Percentiles rank a stretch among this genome's conserved stretches.
Conservation (phyloP, 1,140 invertebrate species). For the Eciton burchellii region DNA sequence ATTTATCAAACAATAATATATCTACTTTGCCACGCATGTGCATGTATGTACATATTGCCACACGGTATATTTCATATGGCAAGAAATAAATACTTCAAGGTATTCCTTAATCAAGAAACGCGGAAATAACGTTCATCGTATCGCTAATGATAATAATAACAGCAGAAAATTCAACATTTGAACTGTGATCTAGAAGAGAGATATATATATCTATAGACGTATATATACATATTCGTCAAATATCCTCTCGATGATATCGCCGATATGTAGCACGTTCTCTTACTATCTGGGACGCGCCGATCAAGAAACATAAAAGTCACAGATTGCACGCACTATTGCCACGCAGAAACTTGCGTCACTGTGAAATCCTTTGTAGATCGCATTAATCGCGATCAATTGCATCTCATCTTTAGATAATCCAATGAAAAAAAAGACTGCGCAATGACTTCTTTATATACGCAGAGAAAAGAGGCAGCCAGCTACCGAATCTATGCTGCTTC, state of each 20-base stretch:
- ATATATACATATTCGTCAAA: not conserved
- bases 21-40: not conserved
- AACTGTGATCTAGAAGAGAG: conserved; percentile 5
- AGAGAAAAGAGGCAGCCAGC: conserved; percentile 63
- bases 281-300: conserved; percentile 9
- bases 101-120: not conserved
- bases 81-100: conserved; percentile 30
- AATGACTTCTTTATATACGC: conserved; percentile 26
- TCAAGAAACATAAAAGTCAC: conserved; percentile 50
- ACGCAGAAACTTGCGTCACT: not conserved
- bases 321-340: not conserved
- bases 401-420: conserved; percentile 48
- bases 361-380: not conserved
- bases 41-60: not conserved
- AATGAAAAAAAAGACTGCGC: conserved; percentile 35
- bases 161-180: conserved; percentile 24
- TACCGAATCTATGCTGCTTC: conserved; percentile 66
- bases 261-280: conserved; percentile 19
- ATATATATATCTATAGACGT: not conserved
- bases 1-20: not conserved
- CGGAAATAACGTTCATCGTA: not conserved
- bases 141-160: not conserved
- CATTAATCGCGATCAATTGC: conserved; percentile 1
- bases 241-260: conserved; percentile 11
- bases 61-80: not conserved